Conservation (phyloP, 2,888 invertebrate species). For the Ornithoptera alexandrae region DNA sequence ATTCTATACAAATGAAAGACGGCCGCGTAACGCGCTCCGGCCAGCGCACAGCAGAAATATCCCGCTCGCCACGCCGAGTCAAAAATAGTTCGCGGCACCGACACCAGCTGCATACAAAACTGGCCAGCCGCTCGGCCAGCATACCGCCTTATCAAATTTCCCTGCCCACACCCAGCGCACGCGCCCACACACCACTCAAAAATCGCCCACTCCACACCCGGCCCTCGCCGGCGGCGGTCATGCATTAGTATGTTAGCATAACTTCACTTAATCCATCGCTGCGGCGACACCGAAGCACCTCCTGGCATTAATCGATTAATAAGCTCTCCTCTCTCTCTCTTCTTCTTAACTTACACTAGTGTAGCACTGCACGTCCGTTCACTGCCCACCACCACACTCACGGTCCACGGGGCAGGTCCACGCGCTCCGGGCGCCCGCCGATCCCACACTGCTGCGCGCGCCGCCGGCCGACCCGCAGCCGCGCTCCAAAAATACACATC, state of each 20-base stretch:
- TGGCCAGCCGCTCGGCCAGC: constrained; percentile 57
- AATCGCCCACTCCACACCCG: constrained; percentile 40
- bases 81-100: constrained; percentile 68
- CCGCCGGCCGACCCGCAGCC: constrained; percentile 51
- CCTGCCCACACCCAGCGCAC: constrained; percentile 60
- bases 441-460: constrained; percentile 54
- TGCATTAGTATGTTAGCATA: constrained; percentile 77
- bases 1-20: constrained; percentile 30
- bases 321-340: constrained; percentile 45
- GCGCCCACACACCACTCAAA: constrained; percentile 55
- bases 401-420: constrained; percentile 37
- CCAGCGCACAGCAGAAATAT: constrained; percentile 56
- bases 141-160: constrained; percentile 78
- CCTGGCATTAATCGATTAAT: constrained; percentile 64
- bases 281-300: constrained; percentile 45
- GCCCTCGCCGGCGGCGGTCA: constrained; percentile 47
- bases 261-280: constrained; percentile 54
- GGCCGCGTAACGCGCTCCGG: constrained; percentile 41
- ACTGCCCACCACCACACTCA: constrained; percentile 51
- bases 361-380: constrained; percentile 47
- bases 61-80: constrained; percentile 49
- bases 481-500: constrained; percentile 69
- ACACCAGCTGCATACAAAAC: constrained; percentile 74
- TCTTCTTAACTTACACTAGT: constrained; percentile 63
- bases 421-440: constrained; percentile 58